Evolutionary conservation across 2,797 vertebrate genomes (phyloP).

Genomic region (Selene dorsalis): DNA sequence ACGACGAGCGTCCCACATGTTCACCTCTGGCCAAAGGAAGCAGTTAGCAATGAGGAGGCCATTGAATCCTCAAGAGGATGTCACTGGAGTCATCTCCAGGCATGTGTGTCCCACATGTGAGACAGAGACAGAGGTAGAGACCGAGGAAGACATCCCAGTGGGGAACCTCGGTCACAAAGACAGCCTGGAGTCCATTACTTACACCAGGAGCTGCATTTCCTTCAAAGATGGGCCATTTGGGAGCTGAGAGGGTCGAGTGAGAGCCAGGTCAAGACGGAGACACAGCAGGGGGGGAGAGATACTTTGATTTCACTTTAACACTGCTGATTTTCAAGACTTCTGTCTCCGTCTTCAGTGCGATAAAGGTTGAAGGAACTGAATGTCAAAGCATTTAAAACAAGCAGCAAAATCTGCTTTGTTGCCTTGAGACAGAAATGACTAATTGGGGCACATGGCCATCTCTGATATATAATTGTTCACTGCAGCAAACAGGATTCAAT

Average conservation of each 20-base stretch:
- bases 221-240: conserved; percentile 8
- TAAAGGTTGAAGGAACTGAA: not conserved
- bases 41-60: conserved; percentile 52
- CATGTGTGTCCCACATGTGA: conserved; percentile 72
- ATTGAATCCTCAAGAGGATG: conserved; percentile 41
- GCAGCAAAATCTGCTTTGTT: not conserved
- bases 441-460: not conserved
- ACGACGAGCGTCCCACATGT: conserved; percentile 49
- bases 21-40: conserved; percentile 67
- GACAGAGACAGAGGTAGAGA: conserved; percentile 25
- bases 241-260: not conserved
- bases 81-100: conserved; percentile 1
- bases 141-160: conserved; percentile 47
- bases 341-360: not conserved
- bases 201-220: conserved; percentile 11
- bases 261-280: not conserved
- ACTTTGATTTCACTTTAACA: not conserved
- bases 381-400: not conserved
- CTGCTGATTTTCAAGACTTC: not conserved
- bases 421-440: not conserved
- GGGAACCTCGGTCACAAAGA: conserved; percentile 40
- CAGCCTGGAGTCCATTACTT: conserved; percentile 48
- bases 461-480: not conserved
- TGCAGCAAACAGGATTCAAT: not conserved
- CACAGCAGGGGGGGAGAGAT: not conserved